Conservation (phyloP, 30 jellyfish, hydroid and myxozoan species). For the Turritopsis rubra region DNA sequence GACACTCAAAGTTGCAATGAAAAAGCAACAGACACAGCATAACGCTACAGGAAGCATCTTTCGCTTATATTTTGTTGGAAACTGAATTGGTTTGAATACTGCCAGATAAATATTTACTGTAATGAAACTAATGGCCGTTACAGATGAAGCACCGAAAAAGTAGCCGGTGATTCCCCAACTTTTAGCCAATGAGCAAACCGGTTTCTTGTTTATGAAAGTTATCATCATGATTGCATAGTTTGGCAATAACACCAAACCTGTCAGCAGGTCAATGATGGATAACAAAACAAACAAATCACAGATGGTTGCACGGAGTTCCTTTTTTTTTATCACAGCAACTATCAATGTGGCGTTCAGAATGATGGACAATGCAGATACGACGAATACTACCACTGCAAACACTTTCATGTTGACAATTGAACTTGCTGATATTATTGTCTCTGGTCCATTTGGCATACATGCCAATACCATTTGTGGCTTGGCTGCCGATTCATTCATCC, state of each 20-base stretch:
- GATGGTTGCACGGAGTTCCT: not conserved
- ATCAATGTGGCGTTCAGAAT: not conserved
- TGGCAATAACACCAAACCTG: not conserved
- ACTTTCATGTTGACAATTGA: not conserved
- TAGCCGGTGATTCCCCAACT: not conserved
- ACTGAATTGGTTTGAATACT: not conserved
- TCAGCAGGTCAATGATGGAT: not conserved
- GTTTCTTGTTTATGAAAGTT: not conserved
- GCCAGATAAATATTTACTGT: not conserved
- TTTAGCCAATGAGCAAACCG: not conserved
- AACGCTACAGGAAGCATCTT: not conserved
- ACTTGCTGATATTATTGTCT: not conserved
- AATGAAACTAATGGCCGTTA: not conserved
- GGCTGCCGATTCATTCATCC: not conserved
- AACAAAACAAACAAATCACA: not conserved
- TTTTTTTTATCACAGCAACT: not conserved
- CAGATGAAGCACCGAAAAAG: not conserved
- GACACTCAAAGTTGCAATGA: not conserved
- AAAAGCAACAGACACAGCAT: not conserved
- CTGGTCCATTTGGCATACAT: not conserved
- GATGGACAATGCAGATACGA: not conserved
- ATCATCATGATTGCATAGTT: not conserved
- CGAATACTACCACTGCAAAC: not conserved
- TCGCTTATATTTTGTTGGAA: not conserved
- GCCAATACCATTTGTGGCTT: not conserved